Conservation (phyloP, 2,113 vertebrate genomes). For the Crotophaga sulcirostris region DNA sequence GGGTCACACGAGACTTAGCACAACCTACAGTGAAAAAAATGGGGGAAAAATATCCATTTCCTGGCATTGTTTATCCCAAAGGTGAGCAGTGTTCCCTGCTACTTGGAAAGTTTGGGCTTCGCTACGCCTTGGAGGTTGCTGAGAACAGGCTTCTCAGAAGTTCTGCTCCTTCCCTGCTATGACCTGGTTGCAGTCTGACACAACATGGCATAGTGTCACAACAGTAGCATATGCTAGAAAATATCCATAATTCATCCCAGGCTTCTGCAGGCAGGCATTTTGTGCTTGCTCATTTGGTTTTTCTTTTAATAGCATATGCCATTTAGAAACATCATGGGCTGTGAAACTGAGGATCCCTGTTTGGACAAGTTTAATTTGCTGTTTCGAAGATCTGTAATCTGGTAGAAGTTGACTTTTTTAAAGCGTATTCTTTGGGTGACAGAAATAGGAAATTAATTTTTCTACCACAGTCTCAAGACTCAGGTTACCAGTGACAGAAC, state of each 20-base stretch:
- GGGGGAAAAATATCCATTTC: neutral
- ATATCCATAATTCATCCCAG: neutral
- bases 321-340: slow-evolving; percentile 11
- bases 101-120: neutral
- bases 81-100: neutral
- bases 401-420: neutral
- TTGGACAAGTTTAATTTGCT: neutral
- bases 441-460: neutral
- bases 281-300: slow-evolving; percentile 10
- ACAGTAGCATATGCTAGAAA: slow-evolving; percentile 19
- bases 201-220: neutral
- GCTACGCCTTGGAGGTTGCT: accelerated
- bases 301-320: slow-evolving; percentile 19
- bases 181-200: slow-evolving; percentile 35
- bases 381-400: neutral
- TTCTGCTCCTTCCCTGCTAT: neutral
- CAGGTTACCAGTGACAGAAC: too few relatives aligned
- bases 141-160: neutral
- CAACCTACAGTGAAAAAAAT: neutral
- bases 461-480: neutral
- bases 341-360: slow-evolving; percentile 12
- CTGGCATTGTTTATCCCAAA: neutral
- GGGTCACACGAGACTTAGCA: neutral
- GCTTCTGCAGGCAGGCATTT: slow-evolving; percentile 13
- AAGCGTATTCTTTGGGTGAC: neutral